These are phyloP conservation scores for Tamias sibiricus DNA, from an alignment of 2,113 vertebrate species.

Conservation along the genomic window DNA sequence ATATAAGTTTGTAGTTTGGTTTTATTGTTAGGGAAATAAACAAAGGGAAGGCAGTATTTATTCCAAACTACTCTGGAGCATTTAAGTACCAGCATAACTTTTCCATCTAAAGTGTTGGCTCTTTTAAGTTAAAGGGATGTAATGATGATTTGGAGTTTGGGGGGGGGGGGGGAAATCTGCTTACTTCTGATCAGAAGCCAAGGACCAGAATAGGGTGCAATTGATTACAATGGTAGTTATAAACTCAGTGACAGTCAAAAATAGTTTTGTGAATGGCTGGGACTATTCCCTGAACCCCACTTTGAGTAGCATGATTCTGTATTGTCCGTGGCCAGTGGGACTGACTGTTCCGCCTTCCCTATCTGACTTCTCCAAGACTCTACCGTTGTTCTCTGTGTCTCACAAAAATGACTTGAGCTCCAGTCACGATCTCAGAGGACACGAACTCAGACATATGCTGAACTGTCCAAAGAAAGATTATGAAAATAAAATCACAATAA, in stretches of 20 bases:
- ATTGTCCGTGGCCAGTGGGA: background rate
- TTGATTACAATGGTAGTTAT: background rate
- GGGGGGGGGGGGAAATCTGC: background rate
- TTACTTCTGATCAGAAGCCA: background rate
- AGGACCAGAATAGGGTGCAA: background rate
- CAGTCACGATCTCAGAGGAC: background rate
- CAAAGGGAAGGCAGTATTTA: background rate
- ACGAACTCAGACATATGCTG: background rate
- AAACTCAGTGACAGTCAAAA: background rate
- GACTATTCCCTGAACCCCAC: background rate
- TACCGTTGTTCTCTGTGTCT: background rate
- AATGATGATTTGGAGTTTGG: background rate
- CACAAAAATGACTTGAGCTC: background rate
- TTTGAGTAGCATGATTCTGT: background rate
- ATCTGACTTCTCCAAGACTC: background rate
- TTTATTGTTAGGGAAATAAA: background rate
- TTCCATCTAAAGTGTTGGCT: background rate
- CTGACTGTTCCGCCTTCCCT: background rate
- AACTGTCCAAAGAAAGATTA: slow-evolving; percentile 11
- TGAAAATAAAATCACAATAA: background rate
- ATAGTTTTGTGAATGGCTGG: background rate
- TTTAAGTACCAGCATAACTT: background rate
- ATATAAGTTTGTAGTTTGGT: background rate
- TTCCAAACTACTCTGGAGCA: background rate
- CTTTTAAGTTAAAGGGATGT: background rate